A percentile compares a stretch with the other conserved stretches of the same genome.
These are phyloP conservation scores for Bujurquina vittata DNA, from an alignment of 2,113 vertebrate genomes.

Conservation along the genomic window DNA sequence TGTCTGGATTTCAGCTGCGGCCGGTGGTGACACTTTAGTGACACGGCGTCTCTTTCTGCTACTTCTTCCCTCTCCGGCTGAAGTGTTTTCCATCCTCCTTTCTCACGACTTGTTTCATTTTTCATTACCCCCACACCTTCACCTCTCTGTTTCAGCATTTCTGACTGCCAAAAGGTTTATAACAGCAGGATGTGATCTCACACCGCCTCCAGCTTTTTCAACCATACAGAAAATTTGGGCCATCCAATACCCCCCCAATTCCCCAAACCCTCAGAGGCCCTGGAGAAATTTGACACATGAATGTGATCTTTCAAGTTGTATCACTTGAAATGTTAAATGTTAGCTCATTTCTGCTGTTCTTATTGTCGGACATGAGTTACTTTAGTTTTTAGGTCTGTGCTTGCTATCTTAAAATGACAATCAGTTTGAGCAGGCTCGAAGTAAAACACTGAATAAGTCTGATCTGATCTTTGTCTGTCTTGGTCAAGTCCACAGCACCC, in stretches of 20 bases:
- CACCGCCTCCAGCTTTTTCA: slow-evolving; percentile 56
- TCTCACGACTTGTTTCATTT: not conserved
- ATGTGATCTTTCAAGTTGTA: slow-evolving; percentile 52
- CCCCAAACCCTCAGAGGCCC: slow-evolving; percentile 46
- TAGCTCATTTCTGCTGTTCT: not conserved
- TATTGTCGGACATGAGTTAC: not conserved
- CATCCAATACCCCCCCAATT: not conserved
- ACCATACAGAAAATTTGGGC: slow-evolving; percentile 40
- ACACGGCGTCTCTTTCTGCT: not conserved
- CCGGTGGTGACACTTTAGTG: slow-evolving; percentile 22
- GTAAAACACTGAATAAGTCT: too few relatives aligned
- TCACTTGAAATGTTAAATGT: not conserved
- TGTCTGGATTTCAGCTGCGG: slow-evolving; percentile 25
- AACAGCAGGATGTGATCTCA: slow-evolving; percentile 68
- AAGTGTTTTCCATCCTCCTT: slow-evolving; percentile 1
- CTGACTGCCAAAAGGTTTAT: slow-evolving; percentile 38
- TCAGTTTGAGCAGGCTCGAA: too few relatives aligned
- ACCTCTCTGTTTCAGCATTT: not conserved
- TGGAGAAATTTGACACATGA: slow-evolving; percentile 63
- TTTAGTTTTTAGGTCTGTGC: not conserved
- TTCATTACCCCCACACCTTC: not conserved
- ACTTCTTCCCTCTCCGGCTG: not conserved
- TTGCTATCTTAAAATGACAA: too few relatives aligned
- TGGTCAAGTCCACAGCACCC: too few relatives aligned
- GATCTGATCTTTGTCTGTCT: too few relatives aligned